Base-by-base conservation (phyloP, 1,140 invertebrate genomes). In the Drosophila kikkawai region DNA sequence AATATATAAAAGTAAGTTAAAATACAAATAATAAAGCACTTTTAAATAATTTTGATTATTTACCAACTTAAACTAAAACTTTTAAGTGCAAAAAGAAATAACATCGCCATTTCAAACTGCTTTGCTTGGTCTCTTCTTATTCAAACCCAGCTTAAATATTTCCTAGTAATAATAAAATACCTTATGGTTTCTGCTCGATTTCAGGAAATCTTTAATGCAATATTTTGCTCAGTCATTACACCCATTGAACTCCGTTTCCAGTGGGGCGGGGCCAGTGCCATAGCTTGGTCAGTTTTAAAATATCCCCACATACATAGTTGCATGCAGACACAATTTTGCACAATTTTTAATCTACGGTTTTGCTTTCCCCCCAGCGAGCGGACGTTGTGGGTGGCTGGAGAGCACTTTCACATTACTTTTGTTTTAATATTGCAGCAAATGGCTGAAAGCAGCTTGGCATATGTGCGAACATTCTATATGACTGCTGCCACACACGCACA, bases 361-460 rank as follows among this genome's bases (percentile, higher is more conserved):
- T 73, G 69, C 50, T 60, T 73, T 73, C 45, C 32, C 29, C 34
- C 22, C 29, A 17, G 42, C 29, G 57, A 26, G 42, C 45, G 42
- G 17, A 29, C 48, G 9, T 51, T 12, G 48, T 26, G 29, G 39
- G 17, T 48, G 51, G 41, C 19, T 55, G 19, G n/a, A 88, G 70
- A 80, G 70, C 76, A 83, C 56, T 80, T 71, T 83, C 50, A 63
- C 70, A 77, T 87, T 83, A 84, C 84, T 87, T 87, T 88, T 87
- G 77, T 87, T 86, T 82, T 88, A 87, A 88, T 87, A 83, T 78
- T 88, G 69, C 68, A 80, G 80, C 64, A 82, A 87, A 87, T 77
- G 56, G 76, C 36, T 82, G 73, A 87, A 80, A 74, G 80, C 77
- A 90, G 56, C 68, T 79, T 84, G 80, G 78, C 84, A 81, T 90